Conservation (phyloP, 1,140 invertebrate species). For the Camponotus pennsylvanicus region DNA sequence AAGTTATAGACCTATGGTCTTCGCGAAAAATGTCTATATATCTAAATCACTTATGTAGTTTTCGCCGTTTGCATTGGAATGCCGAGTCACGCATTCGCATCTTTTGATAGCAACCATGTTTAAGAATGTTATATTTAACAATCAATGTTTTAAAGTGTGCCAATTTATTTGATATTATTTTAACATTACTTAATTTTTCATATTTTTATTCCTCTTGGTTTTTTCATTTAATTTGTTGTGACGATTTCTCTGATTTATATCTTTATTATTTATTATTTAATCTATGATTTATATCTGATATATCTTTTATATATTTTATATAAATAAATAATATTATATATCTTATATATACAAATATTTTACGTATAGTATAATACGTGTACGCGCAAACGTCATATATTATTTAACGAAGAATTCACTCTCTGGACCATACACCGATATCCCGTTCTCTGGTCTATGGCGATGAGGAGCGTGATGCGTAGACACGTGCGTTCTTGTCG, state of each 20-base stretch:
- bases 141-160: not conserved
- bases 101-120: not conserved
- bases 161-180: not conserved
- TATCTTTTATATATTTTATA: too few species aligned
- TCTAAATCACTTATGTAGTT: constrained; percentile 34
- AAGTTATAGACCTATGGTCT: constrained; percentile 45
- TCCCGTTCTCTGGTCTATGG: constrained; percentile 13
- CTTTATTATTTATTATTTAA: too few species aligned
- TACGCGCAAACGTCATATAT: constrained; percentile 32
- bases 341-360: not conserved
- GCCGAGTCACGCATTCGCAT: not conserved
- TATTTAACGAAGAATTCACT: constrained; percentile 33
- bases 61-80: not conserved
- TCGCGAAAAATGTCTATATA: constrained; percentile 8
- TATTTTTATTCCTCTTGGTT: too few species aligned
- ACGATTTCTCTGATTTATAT: too few species aligned
- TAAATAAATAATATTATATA: not conserved
- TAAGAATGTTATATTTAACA: not conserved
- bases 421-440: not conserved
- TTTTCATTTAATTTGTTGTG: too few species aligned
- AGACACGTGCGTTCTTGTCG: constrained; percentile 40
- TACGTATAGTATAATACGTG: not conserved
- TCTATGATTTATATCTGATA: too few species aligned
- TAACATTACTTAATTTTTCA: not conserved
- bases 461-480: not conserved